phyloP scores from a whole-genome alignment of 64 coral and sea anemone species.

The Stichodactyla helianthus region DNA sequence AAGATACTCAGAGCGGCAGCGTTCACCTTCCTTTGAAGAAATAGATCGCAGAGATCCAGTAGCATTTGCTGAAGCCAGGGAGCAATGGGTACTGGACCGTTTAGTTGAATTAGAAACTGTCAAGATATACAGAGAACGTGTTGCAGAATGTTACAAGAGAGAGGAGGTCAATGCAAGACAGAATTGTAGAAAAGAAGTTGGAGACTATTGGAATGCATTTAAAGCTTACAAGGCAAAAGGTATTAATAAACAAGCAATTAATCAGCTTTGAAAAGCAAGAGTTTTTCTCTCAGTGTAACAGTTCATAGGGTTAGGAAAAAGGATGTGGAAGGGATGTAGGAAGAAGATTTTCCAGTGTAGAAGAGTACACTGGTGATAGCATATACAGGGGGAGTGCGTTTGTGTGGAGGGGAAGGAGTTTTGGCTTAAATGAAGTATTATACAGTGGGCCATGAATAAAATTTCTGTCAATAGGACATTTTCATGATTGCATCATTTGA shows the following conservation, averaged over 20 bases:
- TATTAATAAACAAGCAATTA: not conserved
- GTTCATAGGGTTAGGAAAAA: too few relatives aligned
- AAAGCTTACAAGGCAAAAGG: slow-evolving; percentile 86
- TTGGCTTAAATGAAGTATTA: too few relatives aligned
- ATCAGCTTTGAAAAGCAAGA: too few relatives aligned
- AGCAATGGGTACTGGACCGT: slow-evolving; percentile 86
- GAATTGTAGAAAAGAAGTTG: slow-evolving; percentile 74
- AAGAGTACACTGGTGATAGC: too few relatives aligned
- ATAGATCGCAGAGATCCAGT: slow-evolving; percentile 92
- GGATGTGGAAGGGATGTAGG: too few relatives aligned
- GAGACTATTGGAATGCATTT: slow-evolving; percentile 79
- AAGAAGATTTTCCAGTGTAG: too few relatives aligned
- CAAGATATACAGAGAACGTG: slow-evolving; percentile 72
- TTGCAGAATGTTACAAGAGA: slow-evolving; percentile 49
- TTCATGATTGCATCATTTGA: too few relatives aligned
- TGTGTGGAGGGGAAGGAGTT: too few relatives aligned
- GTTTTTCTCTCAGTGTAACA: too few relatives aligned
- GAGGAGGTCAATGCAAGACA: slow-evolving; percentile 79
- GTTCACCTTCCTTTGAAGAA: slow-evolving; percentile 93
- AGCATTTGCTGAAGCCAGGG: slow-evolving; percentile 78
- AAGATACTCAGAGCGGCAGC: slow-evolving; percentile 66
- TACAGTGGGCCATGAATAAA: too few relatives aligned
- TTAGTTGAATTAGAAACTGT: slow-evolving; percentile 84
- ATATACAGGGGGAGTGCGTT: too few relatives aligned
- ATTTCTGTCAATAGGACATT: too few relatives aligned